Evolutionary conservation across 2,113 vertebrate species (phyloP), one percentile per base, ranked within the genome.

Genomic region (Notarius quadriscutis): DNA sequence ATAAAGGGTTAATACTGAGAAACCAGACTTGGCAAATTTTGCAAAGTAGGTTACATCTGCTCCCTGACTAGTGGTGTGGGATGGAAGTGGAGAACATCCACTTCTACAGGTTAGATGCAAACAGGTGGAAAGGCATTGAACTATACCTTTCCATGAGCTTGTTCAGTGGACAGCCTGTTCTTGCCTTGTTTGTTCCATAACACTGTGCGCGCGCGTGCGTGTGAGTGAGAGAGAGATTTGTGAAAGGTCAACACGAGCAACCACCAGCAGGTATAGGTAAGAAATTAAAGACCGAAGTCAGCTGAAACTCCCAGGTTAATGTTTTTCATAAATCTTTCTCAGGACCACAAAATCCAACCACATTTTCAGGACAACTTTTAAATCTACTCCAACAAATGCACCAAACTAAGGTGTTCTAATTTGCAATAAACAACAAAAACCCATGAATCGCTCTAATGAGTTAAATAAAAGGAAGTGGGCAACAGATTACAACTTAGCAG

Each of bases 151-250:
- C 30, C 20, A 65, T 30, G 17, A 63, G 58, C 11, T 82, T 15
- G 34, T 63, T 27, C 20, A 62, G 18, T 67, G 63, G n/a, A 84
- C 83, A 72, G 65, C 30, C 30, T 72, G 83, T 84, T 84, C 83
- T 53, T 72, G 51, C 8, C n/a, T n/a, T 83, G 12, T 83, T n/a
- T 69, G 34, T 69, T n/a, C 69, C 20, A 57, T 67, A 41, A 74
- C 65, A 48, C 15, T 20, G 27, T 20, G 79, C 22, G 27, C 34
- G 53, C 41, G 57, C 41, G 17, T 48, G 30, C 10, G 55, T 60
- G 58, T 5, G 58, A 0, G 58, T 1, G 57, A 22, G 80, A 63
- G 58, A 63, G 34, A 20, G 17, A 63, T 83, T 67, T 51, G 20
- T 41, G 11, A 62, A 82, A 82, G 62, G 65, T 84, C 67, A 72